A percentile compares a stretch with the other conserved stretches of the same genome.
Conservation (phyloP, 2,113 vertebrate genomes). For the Eubucco bourcierii region DNA sequence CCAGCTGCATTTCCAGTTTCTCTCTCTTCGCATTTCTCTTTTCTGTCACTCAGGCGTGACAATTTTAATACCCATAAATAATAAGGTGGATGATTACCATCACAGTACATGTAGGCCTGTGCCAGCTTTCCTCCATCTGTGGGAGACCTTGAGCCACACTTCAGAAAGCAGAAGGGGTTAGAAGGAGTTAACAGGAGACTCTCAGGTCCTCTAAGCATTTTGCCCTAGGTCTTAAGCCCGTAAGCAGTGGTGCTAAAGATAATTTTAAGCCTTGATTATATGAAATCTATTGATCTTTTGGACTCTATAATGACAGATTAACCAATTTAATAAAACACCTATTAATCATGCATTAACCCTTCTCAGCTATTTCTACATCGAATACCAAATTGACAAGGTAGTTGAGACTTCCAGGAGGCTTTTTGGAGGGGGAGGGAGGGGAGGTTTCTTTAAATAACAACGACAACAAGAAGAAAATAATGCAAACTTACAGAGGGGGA, state of each 20-base stretch:
- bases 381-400: neutral
- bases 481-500: constrained; percentile 74
- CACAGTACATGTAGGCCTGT: neutral
- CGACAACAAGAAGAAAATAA: constrained; percentile 60
- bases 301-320: constrained; percentile 48
- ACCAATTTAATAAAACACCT: constrained; percentile 49
- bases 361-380: neutral
- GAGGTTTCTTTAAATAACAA: constrained; percentile 45
- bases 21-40: neutral
- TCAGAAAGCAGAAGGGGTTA: neutral
- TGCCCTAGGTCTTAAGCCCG: neutral
- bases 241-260: neutral
- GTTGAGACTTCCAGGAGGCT: neutral
- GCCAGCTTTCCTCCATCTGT: neutral
- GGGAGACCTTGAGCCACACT: neutral
- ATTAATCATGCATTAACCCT: constrained; percentile 66
- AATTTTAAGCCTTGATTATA: constrained; percentile 44
- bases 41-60: neutral
- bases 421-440: neutral
- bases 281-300: constrained; percentile 51
- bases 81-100: neutral
- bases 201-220: neutral
- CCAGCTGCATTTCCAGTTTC: neutral
- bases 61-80: neutral
- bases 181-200: neutral